A percentile compares a stretch with the other conserved stretches of the same genome.
Conservation (phyloP, 2,888 invertebrate genomes). For the Nyleta sp. region DNA sequence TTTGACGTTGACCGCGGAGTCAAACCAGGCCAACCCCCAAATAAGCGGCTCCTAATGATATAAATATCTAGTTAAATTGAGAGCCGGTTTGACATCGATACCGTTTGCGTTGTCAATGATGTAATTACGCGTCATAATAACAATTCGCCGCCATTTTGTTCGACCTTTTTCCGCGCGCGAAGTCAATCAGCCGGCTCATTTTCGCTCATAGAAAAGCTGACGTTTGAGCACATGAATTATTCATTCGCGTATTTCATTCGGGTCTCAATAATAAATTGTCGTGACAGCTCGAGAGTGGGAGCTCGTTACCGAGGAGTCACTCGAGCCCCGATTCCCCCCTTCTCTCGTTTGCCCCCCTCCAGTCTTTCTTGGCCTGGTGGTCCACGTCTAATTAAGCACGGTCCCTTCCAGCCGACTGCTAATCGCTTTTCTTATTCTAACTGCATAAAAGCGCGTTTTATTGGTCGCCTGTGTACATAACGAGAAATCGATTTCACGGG, state of each 20-base stretch:
- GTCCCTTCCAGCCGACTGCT: slow-evolving; percentile 32
- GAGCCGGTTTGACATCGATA: slow-evolving; percentile 21
- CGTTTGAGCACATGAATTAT: slow-evolving; percentile 49
- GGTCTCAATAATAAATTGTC: slow-evolving; percentile 49
- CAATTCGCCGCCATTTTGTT: neutral
- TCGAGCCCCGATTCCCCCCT: neutral
- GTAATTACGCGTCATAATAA: slow-evolving; percentile 34
- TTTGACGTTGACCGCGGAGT: neutral
- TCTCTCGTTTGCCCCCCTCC: neutral
- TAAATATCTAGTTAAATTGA: slow-evolving; percentile 36
- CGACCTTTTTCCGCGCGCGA: slow-evolving; percentile 11
- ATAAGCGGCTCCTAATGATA: slow-evolving; percentile 20
- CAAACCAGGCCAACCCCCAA: slow-evolving; percentile 8
- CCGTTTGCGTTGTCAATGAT: slow-evolving; percentile 4
- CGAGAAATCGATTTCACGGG: slow-evolving; percentile 42
- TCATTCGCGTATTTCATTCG: slow-evolving; percentile 48
- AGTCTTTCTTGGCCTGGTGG: too few relatives aligned
- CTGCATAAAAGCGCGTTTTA: slow-evolving; percentile 34
- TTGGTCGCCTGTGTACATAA: slow-evolving; percentile 35
- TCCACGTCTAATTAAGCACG: slow-evolving; percentile 46
- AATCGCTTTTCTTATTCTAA: slow-evolving; percentile 48
- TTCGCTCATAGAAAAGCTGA: slow-evolving; percentile 22
- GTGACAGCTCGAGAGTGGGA: slow-evolving; percentile 14
- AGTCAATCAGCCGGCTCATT: slow-evolving; percentile 36
- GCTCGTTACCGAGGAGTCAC: slow-evolving; percentile 3